Conservation (phyloP, 2,888 invertebrate genomes). For the Tipula helvola region DNA sequence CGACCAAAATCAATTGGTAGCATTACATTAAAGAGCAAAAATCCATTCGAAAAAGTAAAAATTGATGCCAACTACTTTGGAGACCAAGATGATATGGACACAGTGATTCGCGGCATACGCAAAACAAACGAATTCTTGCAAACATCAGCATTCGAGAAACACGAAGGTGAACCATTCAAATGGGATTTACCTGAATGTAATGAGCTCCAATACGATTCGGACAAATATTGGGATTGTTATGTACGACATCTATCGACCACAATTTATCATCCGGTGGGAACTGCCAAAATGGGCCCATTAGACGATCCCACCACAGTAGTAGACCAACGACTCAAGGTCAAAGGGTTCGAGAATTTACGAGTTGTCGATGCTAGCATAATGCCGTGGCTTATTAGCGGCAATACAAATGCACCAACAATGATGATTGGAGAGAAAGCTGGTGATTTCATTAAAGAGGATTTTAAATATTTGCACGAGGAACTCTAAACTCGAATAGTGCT, state of each 20-base stretch:
- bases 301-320: conserved; percentile 40
- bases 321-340: conserved; percentile 42
- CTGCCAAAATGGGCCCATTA: conserved; percentile 47
- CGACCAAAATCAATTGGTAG: conserved; percentile 35
- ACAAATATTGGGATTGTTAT: conserved; percentile 79
- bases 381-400: conserved; percentile 47
- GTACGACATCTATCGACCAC: conserved; percentile 66
- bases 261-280: conserved; percentile 60
- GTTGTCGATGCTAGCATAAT: conserved; percentile 55
- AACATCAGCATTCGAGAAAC: conserved; percentile 33
- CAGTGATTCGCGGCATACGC: conserved; percentile 27
- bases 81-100: conserved; percentile 34
- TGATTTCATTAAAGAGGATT: conserved; percentile 46
- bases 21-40: conserved; percentile 37
- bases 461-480: conserved; percentile 22
- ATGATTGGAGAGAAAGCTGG: conserved; percentile 56
- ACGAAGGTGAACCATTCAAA: conserved; percentile 39
- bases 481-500: background rate
- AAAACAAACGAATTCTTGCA: conserved; percentile 29
- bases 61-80: conserved; percentile 44
- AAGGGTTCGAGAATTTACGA: conserved; percentile 40
- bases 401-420: conserved; percentile 47
- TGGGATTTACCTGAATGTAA: conserved; percentile 71
- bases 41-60: conserved; percentile 41
- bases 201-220: conserved; percentile 50